Evolutionary conservation across 2,113 vertebrate species (phyloP).

Genomic region (Calidris pugnax): DNA sequence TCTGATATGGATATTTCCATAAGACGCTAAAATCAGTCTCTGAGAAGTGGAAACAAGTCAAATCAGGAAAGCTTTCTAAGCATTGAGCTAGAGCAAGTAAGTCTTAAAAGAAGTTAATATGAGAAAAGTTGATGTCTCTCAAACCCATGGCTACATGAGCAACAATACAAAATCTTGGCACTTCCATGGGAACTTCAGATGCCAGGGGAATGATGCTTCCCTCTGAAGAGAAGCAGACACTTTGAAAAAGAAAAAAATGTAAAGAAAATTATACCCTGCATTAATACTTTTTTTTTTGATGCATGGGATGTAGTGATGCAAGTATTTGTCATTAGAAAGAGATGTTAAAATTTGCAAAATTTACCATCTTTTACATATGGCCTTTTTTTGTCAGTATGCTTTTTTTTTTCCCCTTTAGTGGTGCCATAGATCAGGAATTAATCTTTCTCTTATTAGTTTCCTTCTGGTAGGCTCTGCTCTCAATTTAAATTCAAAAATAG

Average conservation of each 20-base stretch:
- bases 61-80: slow-evolving; percentile 12
- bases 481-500: not conserved
- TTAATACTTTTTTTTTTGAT: not conserved
- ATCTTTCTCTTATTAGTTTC: not conserved
- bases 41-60: slow-evolving; percentile 4
- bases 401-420: not conserved
- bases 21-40: not conserved
- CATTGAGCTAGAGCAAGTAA: not conserved
- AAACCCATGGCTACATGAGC: not conserved
- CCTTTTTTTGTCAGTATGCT: not conserved
- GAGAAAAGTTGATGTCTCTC: not conserved
- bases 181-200: not conserved
- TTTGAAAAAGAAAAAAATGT: not conserved
- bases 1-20: not conserved
- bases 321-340: not conserved
- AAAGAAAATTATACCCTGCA: not conserved
- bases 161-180: not conserved
- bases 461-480: not conserved
- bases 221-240: not conserved
- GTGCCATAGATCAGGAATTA: not conserved
- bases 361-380: not conserved
- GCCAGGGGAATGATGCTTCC: not conserved
- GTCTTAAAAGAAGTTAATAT: not conserved
- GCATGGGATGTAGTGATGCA: not conserved
- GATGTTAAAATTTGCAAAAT: not conserved